A percentile compares a stretch with the other conserved stretches of the same genome.
phyloP scores from a whole-genome alignment of 2,888 invertebrate genomes.

The Calephelis perditalis region DNA sequence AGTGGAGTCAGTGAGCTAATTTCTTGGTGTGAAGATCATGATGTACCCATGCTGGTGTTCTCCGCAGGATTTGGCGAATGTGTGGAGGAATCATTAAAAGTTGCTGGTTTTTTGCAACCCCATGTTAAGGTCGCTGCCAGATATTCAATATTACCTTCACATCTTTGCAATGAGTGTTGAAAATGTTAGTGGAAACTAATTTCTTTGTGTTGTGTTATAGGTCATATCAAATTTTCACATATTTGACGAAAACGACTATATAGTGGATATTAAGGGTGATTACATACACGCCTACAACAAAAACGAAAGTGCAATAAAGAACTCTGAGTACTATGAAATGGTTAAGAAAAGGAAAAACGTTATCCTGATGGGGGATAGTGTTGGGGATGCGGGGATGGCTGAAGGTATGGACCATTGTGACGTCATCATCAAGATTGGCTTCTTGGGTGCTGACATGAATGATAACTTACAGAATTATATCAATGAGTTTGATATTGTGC shows the following conservation, averaged over 20 bases:
- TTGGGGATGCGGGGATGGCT: slow-evolving; percentile 96
- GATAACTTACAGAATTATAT: slow-evolving; percentile 84
- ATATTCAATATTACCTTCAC: no score
- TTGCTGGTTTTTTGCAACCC: slow-evolving; percentile 81
- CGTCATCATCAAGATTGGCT: slow-evolving; percentile 92
- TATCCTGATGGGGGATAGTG: slow-evolving; percentile 93
- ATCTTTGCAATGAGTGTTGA: no score
- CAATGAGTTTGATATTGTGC: slow-evolving; percentile 92
- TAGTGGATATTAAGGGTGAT: slow-evolving; percentile 85
- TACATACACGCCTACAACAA: slow-evolving; percentile 97
- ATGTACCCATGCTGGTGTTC: slow-evolving; percentile 94
- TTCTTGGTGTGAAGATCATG: slow-evolving; percentile 74
- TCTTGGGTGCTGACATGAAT: slow-evolving; percentile 88
- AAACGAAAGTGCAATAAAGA: slow-evolving; percentile 89
- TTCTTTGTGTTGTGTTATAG: slow-evolving; percentile 45
- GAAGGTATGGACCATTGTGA: slow-evolving; percentile 88
- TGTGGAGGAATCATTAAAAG: slow-evolving; percentile 86
- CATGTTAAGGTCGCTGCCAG: slow-evolving; percentile 81
- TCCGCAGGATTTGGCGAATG: slow-evolving; percentile 97
- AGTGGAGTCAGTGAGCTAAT: slow-evolving; percentile 85
- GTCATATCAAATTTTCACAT: slow-evolving; percentile 93
- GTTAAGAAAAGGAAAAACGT: slow-evolving; percentile 86
- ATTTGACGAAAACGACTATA: slow-evolving; percentile 78
- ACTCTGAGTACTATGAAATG: slow-evolving; percentile 87
- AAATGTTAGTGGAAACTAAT: no score